These are phyloP conservation scores for Hybognathus amarus DNA, from an alignment of 2,797 vertebrate genomes.

Conservation along the genomic window DNA sequence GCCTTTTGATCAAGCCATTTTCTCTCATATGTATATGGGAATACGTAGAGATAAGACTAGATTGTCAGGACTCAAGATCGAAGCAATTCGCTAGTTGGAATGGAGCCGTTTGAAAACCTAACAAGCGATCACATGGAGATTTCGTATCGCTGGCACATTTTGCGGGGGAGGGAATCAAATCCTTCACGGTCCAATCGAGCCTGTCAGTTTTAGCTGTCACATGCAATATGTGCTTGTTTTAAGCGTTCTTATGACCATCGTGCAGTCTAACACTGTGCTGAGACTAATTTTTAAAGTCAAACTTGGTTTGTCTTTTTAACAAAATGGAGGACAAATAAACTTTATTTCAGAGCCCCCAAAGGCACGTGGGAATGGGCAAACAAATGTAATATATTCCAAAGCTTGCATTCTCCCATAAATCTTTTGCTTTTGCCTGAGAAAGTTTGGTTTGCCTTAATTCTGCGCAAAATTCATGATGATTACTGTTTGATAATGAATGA, in stretches of 20 bases:
- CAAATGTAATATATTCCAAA: neutral
- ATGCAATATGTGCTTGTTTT: conserved; percentile 20
- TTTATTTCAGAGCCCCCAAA: neutral
- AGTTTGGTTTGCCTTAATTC: neutral
- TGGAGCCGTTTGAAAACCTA: conserved; percentile 29
- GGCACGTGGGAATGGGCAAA: neutral
- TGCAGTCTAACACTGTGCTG: neutral
- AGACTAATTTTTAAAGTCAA: neutral
- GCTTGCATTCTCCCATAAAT: neutral
- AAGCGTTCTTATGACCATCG: neutral
- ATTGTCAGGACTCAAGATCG: conserved; percentile 10
- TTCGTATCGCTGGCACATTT: conserved; percentile 5
- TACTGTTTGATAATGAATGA: neutral
- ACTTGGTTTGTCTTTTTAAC: neutral
- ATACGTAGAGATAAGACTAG: conserved; percentile 38
- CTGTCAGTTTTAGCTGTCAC: conserved; percentile 17
- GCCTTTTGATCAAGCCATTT: conserved; percentile 67
- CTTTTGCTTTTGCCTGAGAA: neutral
- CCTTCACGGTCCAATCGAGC: neutral
- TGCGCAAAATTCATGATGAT: neutral
- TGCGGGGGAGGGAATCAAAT: conserved; percentile 16
- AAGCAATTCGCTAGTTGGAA: conserved; percentile 42
- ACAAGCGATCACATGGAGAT: conserved; percentile 1
- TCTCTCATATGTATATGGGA: conserved; percentile 44
- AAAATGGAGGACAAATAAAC: neutral